Evolutionary conservation across 2,113 vertebrate genomes (phyloP).

Genomic region (Rallus limicola): DNA sequence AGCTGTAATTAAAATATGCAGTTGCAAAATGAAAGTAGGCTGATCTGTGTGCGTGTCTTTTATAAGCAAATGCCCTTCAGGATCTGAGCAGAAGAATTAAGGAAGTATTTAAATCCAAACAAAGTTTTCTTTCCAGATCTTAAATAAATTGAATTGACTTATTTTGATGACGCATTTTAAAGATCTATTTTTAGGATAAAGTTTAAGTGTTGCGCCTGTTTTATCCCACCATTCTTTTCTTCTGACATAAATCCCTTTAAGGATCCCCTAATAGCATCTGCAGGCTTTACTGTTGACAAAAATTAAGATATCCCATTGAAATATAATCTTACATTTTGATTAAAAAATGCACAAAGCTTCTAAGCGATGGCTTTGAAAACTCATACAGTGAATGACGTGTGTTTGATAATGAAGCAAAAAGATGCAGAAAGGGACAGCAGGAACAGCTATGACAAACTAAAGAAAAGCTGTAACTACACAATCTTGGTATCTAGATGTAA

Average conservation of each 20-base stretch:
- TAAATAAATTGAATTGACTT: not conserved
- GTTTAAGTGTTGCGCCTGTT: not conserved
- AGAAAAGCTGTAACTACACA: not conserved
- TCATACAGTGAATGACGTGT: not conserved
- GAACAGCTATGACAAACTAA: not conserved
- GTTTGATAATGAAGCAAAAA: slow-evolving; percentile 11
- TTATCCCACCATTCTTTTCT: not conserved
- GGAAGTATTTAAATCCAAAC: slow-evolving; percentile 11
- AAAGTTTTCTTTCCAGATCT: not conserved
- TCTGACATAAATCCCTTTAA: slow-evolving; percentile 6
- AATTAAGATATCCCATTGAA: not conserved
- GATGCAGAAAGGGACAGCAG: not conserved
- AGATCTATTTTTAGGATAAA: not conserved
- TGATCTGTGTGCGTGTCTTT: not conserved
- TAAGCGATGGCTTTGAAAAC: not conserved
- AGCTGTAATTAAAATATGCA: not conserved
- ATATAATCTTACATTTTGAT: slow-evolving; percentile 2
- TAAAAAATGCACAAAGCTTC: slow-evolving; percentile 20
- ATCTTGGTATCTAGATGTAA: not conserved
- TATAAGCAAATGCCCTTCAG: not conserved
- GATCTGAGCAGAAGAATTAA: not conserved
- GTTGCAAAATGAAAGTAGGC: slow-evolving; percentile 17
- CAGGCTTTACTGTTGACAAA: slow-evolving; percentile 13
- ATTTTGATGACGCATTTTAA: not conserved
- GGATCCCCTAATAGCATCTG: not conserved